These are phyloP conservation scores for Heloderma charlesbogerti DNA, from an alignment of 2,113 vertebrate species.

Conservation along the genomic window DNA sequence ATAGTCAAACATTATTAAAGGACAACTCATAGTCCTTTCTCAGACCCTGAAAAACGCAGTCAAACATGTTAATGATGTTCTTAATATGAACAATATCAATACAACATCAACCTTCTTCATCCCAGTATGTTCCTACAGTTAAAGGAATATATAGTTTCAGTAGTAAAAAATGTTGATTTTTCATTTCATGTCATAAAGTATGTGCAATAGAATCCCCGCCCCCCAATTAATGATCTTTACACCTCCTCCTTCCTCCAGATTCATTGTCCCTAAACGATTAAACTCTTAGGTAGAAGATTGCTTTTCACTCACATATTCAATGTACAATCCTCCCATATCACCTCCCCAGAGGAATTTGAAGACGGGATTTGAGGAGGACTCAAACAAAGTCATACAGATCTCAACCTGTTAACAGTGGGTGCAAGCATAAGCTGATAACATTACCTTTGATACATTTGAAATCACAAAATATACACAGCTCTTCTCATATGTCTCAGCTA, in stretches of 20 bases:
- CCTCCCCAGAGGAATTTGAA: background rate
- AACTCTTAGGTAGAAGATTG: background rate
- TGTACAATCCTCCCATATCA: background rate
- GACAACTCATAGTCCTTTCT: background rate
- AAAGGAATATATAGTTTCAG: background rate
- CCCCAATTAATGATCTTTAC: background rate
- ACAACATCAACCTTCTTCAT: background rate
- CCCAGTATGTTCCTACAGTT: background rate
- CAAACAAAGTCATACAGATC: background rate
- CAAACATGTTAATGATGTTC: background rate
- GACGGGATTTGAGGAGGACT: background rate
- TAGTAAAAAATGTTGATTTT: background rate
- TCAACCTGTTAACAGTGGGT: background rate
- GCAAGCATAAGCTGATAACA: background rate
- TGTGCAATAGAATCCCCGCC: background rate
- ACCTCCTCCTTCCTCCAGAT: background rate
- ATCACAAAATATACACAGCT: background rate
- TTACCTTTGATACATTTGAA: background rate
- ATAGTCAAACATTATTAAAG: background rate
- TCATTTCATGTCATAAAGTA: background rate
- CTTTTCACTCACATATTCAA: background rate
- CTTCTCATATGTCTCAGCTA: too few relatives aligned
- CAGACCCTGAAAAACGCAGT: background rate
- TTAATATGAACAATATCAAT: background rate
- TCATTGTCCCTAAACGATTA: background rate